Percentiles rank a stretch among this genome's conserved stretches.
Conservation (phyloP, 1,140 invertebrate species). For the Drosophila truncata region DNA sequence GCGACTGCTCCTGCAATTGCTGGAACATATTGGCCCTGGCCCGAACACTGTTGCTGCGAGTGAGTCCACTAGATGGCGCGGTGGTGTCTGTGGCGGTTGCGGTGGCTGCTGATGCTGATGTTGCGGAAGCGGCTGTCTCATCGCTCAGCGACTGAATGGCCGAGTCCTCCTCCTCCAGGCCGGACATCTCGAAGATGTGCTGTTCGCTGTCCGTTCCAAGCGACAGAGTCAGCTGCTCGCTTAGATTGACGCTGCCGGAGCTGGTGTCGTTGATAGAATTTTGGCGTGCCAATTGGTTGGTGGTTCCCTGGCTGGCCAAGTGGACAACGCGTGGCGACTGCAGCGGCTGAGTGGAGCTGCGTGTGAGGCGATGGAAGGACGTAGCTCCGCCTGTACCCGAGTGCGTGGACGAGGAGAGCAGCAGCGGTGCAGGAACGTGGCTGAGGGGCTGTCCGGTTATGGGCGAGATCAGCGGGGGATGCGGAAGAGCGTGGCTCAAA, state of each 20-base stretch:
- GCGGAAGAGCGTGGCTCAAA: slow-evolving; percentile 27
- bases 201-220: slow-evolving; percentile 71
- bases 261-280: slow-evolving; percentile 60
- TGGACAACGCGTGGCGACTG: slow-evolving; percentile 69
- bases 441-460: slow-evolving; percentile 68
- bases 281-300: slow-evolving; percentile 41
- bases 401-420: slow-evolving; percentile 66
- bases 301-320: slow-evolving; percentile 41
- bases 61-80: slow-evolving; percentile 73
- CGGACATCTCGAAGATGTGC: slow-evolving; percentile 83
- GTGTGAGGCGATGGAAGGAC: slow-evolving; percentile 60
- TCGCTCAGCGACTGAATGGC: slow-evolving; percentile 62
- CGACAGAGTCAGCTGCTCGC: slow-evolving; percentile 67
- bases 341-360: slow-evolving; percentile 71
- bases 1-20: slow-evolving; percentile 87
- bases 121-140: slow-evolving; percentile 25
- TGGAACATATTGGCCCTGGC: slow-evolving; percentile 88
- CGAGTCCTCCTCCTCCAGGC: slow-evolving; percentile 74
- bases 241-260: slow-evolving; percentile 54
- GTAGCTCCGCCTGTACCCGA: slow-evolving; percentile 34
- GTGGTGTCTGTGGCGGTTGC: slow-evolving; percentile 35
- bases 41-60: slow-evolving; percentile 88
- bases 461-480: slow-evolving; percentile 64
- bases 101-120: slow-evolving; percentile 17
- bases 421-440: slow-evolving; percentile 65